Percentiles rank a stretch among this genome's conserved stretches.
Conservation (phyloP, 2,797 vertebrate species). For the Rhincodon typus region DNA sequence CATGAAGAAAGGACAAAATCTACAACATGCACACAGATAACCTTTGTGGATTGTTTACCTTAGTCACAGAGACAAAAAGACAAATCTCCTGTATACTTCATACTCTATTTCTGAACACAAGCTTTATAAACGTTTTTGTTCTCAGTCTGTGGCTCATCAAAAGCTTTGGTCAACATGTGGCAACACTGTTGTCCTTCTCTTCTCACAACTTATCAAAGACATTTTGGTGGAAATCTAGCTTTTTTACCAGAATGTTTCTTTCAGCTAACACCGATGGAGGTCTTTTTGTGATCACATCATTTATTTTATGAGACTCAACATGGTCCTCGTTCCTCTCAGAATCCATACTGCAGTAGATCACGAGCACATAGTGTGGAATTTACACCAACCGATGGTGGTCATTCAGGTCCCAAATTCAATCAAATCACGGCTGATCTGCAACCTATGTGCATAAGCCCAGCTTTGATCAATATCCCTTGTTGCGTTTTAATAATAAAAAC, state of each 20-base stretch:
- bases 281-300: not conserved
- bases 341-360: not conserved
- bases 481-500: too few species aligned
- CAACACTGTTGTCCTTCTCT: not conserved
- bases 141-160: not conserved
- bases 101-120: not conserved
- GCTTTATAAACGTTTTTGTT: not conserved
- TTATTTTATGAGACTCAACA: not conserved
- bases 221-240: not conserved
- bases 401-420: not conserved
- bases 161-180: not conserved
- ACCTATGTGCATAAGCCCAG: too few species aligned
- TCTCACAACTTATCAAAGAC: not conserved
- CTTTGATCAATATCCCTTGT: too few species aligned
- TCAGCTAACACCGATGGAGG: not conserved
- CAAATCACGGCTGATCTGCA: too few species aligned
- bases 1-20: not conserved
- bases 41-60: too few species aligned
- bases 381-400: not conserved
- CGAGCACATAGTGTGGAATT: not conserved
- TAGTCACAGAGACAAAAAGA: too few species aligned
- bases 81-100: not conserved
- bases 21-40: not conserved
- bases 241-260: not conserved
- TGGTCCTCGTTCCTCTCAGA: too few species aligned